Base-by-base conservation (phyloP, 2,888 invertebrate species). In the Lepidocyrtoides sp. region DNA sequence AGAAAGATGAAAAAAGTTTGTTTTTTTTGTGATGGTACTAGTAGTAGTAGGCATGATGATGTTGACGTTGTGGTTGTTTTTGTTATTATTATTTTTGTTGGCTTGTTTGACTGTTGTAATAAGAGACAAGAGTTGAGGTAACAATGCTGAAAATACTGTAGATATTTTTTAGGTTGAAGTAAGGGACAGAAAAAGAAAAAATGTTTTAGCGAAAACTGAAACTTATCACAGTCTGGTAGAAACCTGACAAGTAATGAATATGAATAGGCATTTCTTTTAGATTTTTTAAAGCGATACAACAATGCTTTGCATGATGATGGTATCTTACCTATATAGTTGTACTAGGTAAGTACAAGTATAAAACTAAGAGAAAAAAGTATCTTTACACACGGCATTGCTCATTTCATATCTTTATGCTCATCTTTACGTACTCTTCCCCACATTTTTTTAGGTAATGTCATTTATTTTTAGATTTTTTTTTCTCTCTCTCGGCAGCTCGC, bases 211-310 rank as follows among this genome's bases (percentile, higher is more conserved):
- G 12, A 66, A 66, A n/a, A n/a, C 66, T n/a, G 32, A 66, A 32
- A 66, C 12, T 63, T 63, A 12, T 17, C 3, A 17, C 17, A n/a
- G 14, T 26, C 29, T 26, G 17, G 66, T 4, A 66, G 8, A 29
- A 32, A 32, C 32, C 32, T 66, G 66, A 66, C 66, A 66, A 66
- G 32, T 66, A 66, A 66, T 66, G 66, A 66, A 66, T 66, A 66
- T 32, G 32, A 66, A 66, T 66, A 66, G 26, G 66, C 4, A 32
- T 12, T 66, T 32, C 26, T 66, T 32, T 32, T 7, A 32, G n/a
- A 66, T 66, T 66, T 66, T 66, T 32, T 57, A 20, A 5, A 5
- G n/a, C n/a, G n/a, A n/a, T n/a, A n/a, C n/a, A n/a, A n/a, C n/a
- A n/a, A n/a, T n/a, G n/a, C n/a, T n/a, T n/a, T n/a, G n/a, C n/a